Evolutionary conservation across 2,888 invertebrate genomes (phyloP).

Genomic region (Acanthosepion lycidas): DNA sequence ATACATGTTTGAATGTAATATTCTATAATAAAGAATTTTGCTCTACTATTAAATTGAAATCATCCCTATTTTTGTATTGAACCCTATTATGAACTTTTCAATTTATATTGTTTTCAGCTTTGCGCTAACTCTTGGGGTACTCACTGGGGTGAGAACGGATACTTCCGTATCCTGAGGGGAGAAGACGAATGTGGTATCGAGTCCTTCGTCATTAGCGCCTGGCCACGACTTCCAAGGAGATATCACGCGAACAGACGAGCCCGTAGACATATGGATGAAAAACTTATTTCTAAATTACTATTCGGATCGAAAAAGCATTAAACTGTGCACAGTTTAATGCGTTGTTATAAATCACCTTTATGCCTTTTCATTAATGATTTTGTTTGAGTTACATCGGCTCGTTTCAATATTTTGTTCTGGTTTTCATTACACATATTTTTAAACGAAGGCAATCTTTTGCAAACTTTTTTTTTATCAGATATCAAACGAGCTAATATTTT

Average conservation of each 20-base stretch:
- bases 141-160: slow-evolving; percentile 93
- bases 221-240: slow-evolving; percentile 74
- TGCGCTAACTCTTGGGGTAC: slow-evolving; percentile 95
- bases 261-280: slow-evolving; percentile 50
- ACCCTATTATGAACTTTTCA: too few relatives aligned
- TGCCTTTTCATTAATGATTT: slow-evolving; percentile 1
- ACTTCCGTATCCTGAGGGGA: slow-evolving; percentile 89
- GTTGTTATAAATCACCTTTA: neutral
- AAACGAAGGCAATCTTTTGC: neutral
- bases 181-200: slow-evolving; percentile 92
- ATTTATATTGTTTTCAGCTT: slow-evolving; percentile 78
- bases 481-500: neutral
- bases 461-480: neutral
- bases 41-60: too few relatives aligned
- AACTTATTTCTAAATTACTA: slow-evolving; percentile 44
- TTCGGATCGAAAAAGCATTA: slow-evolving; percentile 41
- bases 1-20: too few relatives aligned
- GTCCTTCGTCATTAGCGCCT: slow-evolving; percentile 87
- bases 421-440: too few relatives aligned
- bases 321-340: neutral
- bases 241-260: slow-evolving; percentile 52
- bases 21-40: too few relatives aligned
- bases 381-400: neutral
- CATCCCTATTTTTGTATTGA: too few relatives aligned
- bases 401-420: too few relatives aligned